Evolutionary conservation across 2,888 invertebrate species (phyloP).

Genomic region (Idaea straminata): DNA sequence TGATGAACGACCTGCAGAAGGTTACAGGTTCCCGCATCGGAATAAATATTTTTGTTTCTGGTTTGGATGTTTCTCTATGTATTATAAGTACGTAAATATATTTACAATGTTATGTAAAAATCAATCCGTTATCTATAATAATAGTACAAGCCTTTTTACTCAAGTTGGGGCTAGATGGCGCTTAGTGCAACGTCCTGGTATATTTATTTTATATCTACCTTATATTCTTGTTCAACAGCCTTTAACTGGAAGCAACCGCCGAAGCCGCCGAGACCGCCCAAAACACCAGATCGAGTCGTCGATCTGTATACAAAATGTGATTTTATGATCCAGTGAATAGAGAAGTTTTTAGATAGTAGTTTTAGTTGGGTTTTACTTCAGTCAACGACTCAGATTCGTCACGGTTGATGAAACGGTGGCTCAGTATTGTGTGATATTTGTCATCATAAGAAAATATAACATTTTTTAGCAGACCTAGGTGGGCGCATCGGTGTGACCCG

Average conservation of each 20-base stretch:
- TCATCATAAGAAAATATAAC: neutral
- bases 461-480: no score
- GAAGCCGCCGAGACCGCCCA: conserved; percentile 91
- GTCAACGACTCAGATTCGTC: conserved; percentile 2
- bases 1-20: no score
- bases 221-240: conserved; percentile 76
- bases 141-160: no score
- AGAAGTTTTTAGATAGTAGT: neutral
- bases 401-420: conserved; percentile 3
- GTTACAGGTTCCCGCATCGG: no score
- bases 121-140: no score
- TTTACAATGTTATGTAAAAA: no score
- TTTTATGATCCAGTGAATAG: neutral
- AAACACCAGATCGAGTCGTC: conserved; percentile 85
- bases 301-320: conserved; percentile 54
- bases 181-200: neutral
- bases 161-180: neutral
- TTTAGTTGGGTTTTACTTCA: neutral
- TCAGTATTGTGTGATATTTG: conserved; percentile 2
- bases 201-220: conserved; percentile 40
- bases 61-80: no score
- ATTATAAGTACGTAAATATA: no score
- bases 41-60: no score
- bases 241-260: conserved; percentile 92
- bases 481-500: no score